phyloP scores from a whole-genome alignment of 2,888 invertebrate species.

The Pristionchus fissidentatus region DNA sequence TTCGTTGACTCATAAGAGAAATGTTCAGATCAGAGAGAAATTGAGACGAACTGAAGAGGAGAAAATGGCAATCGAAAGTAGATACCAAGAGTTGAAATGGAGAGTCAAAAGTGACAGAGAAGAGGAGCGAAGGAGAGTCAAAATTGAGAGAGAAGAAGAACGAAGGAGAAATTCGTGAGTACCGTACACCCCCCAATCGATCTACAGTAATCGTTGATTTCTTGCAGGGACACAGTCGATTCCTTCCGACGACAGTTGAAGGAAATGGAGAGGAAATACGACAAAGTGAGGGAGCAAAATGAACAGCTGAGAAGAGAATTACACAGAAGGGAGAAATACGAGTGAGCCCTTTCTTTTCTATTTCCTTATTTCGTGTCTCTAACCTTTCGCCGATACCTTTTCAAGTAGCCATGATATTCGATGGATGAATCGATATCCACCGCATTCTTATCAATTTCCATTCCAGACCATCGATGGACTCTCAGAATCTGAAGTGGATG shows the following conservation, averaged over 20 bases:
- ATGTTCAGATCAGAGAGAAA: slow-evolving; percentile 44
- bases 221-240: neutral
- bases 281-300: neutral
- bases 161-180: no score
- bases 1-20: no score
- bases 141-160: neutral
- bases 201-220: no score
- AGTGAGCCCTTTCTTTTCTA: neutral
- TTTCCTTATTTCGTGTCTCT: no score
- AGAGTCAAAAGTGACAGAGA: neutral
- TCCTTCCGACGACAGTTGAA: neutral
- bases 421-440: no score
- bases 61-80: neutral
- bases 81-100: neutral
- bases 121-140: neutral
- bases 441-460: neutral
- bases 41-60: slow-evolving; percentile 36
- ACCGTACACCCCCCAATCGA: no score
- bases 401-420: no score
- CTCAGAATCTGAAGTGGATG: neutral
- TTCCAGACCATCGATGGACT: slow-evolving; percentile 1
- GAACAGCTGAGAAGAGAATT: no score
- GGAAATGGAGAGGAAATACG: slow-evolving; percentile 3
- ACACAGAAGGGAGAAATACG: slow-evolving; percentile 13
- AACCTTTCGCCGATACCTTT: no score